A percentile compares a stretch with the other conserved stretches of the same genome.
These are phyloP conservation scores for Heptascelio sp. DNA, from an alignment of 2,888 invertebrate species.

Conservation along the genomic window DNA sequence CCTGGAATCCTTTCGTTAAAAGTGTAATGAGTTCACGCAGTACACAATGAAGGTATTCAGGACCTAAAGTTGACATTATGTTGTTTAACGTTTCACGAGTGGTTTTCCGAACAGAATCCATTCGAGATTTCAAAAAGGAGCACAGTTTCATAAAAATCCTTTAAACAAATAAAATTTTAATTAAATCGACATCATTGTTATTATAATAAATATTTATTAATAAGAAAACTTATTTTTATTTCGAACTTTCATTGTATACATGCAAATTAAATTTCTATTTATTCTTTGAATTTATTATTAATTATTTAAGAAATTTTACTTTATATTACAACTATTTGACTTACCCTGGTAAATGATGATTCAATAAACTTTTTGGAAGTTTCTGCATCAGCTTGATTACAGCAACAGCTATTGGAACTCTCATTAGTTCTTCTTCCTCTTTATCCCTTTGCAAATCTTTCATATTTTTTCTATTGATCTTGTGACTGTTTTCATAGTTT, in stretches of 20 bases:
- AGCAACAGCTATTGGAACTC: constrained; percentile 97
- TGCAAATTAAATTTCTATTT: not conserved
- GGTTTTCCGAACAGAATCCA: constrained; percentile 95
- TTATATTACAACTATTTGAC: no score
- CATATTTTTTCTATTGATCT: constrained; percentile 90
- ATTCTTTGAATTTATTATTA: not conserved
- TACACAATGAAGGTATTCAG: constrained; percentile 92
- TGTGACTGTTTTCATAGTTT: constrained; percentile 92
- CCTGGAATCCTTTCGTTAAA: constrained; percentile 96
- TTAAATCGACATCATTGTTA: no score
- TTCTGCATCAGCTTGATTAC: constrained; percentile 97
- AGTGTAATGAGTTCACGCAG: constrained; percentile 94
- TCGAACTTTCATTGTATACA: no score
- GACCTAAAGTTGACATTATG: constrained; percentile 95
- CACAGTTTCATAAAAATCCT: constrained; percentile 94
- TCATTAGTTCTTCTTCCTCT: constrained; percentile 96
- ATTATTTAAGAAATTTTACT: not conserved
- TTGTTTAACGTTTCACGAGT: constrained; percentile 98
- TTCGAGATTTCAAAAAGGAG: constrained; percentile 96
- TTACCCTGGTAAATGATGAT: constrained; percentile 94
- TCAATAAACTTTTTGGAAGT: constrained; percentile 92
- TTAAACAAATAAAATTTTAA: no score
- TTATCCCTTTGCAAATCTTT: constrained; percentile 86
- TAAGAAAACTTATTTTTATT: no score
- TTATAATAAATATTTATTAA: no score